Base-by-base conservation (phyloP, 2,113 vertebrate genomes). In the Ciconia stormi region DNA sequence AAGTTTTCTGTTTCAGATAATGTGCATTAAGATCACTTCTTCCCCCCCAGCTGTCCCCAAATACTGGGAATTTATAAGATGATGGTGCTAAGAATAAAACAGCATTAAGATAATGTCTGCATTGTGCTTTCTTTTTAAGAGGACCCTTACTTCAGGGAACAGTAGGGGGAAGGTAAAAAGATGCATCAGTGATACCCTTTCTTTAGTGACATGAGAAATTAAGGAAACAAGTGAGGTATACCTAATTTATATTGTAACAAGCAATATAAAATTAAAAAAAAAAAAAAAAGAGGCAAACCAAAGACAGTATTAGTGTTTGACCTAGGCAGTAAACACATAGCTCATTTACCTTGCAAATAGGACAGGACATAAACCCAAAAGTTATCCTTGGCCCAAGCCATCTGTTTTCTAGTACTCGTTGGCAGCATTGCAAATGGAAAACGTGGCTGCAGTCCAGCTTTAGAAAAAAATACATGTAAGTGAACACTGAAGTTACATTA, bases 361-460 rank as follows among this genome's bases (percentile, higher is more conserved):
- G 99, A 98, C 99, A 99, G 84, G 99, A 98, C 99, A 99, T 99
- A 97, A 99, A 99, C 25, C 99, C 99, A 53, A 99, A 99, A 7
- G 99, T 99, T 97, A 99, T 99, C 89, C 99, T 98, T 65, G 99
- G 99, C 46, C 99, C 99, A 46, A 99, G 99, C 99, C 99, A 99
- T 90, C 99, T 99, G 95, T 99, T 99, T 95, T 99, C 99, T 79
- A 99, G 98, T 62, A 99, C 99, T 76, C 99, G 98, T 3, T 98
- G 99, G 94, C 99, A 99, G 93, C 99, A 99, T 94, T 99, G 99
- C 93, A 99, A 98, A 94, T 99, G 99, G 98, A 99, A 99, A 92
- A 99, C 98, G 6, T 99, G 99, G 97, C 99, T 99, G 97, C 99
- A 99, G 97, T 99, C 99, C 98, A 99, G 96, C 99, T 99, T 83